Evolutionary conservation across 2,888 invertebrate genomes (phyloP).

Genomic region (Drosophila longiperda): DNA sequence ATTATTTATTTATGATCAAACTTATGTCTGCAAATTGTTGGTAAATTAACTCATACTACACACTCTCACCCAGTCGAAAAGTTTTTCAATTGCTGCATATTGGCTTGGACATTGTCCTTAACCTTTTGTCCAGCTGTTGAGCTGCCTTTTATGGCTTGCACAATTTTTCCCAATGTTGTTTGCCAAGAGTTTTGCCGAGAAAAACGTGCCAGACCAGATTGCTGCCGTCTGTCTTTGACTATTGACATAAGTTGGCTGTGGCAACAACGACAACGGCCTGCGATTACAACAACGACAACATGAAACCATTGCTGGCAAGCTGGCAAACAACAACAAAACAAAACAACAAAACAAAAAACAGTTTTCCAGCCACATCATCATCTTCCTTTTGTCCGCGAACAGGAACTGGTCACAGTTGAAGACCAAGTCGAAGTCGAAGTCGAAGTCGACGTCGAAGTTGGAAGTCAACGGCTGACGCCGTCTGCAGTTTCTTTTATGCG

Average conservation of each 20-base stretch:
- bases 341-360: constrained; percentile 27
- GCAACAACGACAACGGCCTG: constrained; percentile 57
- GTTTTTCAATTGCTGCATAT: neutral
- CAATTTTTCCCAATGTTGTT: constrained; percentile 53
- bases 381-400: constrained; percentile 77
- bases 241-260: constrained; percentile 71
- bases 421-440: constrained; percentile 36
- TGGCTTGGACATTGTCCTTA: constrained; percentile 62
- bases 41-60: neutral
- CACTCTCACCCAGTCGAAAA: neutral
- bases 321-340: constrained; percentile 34
- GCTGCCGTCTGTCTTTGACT: constrained; percentile 55
- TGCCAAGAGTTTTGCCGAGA: constrained; percentile 21
- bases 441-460: constrained; percentile 24
- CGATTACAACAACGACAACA: constrained; percentile 53
- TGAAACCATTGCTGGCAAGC: constrained; percentile 25
- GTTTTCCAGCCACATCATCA: constrained; percentile 64
- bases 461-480: constrained; percentile 26
- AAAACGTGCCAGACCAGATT: constrained; percentile 73
- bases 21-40: neutral
- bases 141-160: constrained; percentile 62
- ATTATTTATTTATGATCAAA: neutral
- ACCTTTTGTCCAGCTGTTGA: constrained; percentile 63
- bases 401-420: constrained; percentile 73
- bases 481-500: constrained; percentile 64